Evolutionary conservation across 2,113 vertebrate species (phyloP).

Genomic region (Turnix velox): DNA sequence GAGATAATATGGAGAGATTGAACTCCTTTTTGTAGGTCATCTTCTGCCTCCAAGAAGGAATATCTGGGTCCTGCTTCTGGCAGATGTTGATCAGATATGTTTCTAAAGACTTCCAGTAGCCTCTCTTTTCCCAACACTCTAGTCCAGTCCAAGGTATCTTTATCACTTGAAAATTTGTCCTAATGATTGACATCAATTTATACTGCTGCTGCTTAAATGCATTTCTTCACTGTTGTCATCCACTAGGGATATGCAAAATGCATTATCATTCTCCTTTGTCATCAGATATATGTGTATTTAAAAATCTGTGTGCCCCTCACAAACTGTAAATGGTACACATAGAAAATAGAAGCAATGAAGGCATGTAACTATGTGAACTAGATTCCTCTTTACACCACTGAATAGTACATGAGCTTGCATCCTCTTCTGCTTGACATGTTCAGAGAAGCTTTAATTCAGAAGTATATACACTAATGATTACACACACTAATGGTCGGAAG

Average conservation of each 20-base stretch:
- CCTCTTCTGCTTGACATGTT: not conserved
- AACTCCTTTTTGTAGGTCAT: not conserved
- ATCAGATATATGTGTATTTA: not conserved
- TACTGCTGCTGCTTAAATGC: not conserved
- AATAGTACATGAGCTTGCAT: not conserved
- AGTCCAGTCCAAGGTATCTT: not conserved
- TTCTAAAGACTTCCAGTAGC: not conserved
- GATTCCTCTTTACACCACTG: not conserved
- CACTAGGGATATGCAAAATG: not conserved
- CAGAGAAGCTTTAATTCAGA: not conserved
- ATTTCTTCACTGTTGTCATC: not conserved
- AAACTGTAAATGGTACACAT: not conserved
- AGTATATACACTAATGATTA: not conserved
- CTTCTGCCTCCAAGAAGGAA: not conserved
- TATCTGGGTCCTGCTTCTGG: not conserved
- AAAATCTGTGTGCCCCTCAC: not conserved
- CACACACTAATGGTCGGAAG: not conserved
- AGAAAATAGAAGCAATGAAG: not conserved
- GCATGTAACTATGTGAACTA: not conserved
- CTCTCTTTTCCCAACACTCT: not conserved
- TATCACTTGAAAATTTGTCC: not conserved
- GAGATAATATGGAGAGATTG: not conserved
- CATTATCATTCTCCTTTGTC: not conserved
- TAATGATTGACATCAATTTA: not conserved
- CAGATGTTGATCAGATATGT: not conserved